Percentiles rank a stretch among this genome's conserved stretches.
These are phyloP conservation scores for Drosophila simulans DNA, from an alignment of 1,140 invertebrate genomes.

Conservation along the genomic window DNA sequence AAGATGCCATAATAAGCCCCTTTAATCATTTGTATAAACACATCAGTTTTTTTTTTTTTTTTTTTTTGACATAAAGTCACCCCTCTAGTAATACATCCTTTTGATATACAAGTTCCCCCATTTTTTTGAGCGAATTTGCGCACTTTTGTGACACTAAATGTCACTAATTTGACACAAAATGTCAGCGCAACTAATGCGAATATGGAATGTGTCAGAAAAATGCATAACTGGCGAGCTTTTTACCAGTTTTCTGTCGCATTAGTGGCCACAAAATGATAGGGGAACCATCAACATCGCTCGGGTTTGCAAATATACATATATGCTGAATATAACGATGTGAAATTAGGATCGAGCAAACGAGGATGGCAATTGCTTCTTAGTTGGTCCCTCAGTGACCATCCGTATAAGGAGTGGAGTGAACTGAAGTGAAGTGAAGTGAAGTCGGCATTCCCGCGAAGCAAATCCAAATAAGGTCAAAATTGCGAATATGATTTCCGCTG, in stretches of 20 bases:
- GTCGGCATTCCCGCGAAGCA: conserved; percentile 37
- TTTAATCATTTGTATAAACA: not conserved
- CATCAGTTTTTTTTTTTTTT: not conserved
- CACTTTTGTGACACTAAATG: conserved; percentile 72
- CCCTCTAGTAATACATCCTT: conserved; percentile 18
- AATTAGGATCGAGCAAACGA: conserved; percentile 17
- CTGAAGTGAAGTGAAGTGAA: conserved; percentile 3
- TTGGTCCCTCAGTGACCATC: conserved; percentile 57
- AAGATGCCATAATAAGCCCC: conserved; percentile 5
- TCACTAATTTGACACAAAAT: conserved; percentile 78
- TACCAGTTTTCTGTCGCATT: conserved; percentile 59
- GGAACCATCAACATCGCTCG: conserved; percentile 9
- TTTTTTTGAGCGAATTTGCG: conserved; percentile 32
- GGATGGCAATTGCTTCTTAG: conserved; percentile 35
- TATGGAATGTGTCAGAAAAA: conserved; percentile 40
- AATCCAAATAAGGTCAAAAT: conserved; percentile 77
- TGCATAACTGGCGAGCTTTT: conserved; percentile 43
- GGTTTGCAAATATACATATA: too few species aligned
- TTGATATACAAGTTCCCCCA: conserved; percentile 25
- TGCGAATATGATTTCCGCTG: conserved; percentile 69
- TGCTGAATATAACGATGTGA: conserved; percentile 44
- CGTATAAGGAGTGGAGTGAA: conserved; percentile 38
- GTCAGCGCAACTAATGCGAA: conserved; percentile 67
- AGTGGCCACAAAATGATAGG: conserved; percentile 28
- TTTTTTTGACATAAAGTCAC: conserved; percentile 15